These are phyloP conservation scores for Monomorium pharaonis DNA, from an alignment of 1,140 invertebrate genomes.

Conservation along the genomic window DNA sequence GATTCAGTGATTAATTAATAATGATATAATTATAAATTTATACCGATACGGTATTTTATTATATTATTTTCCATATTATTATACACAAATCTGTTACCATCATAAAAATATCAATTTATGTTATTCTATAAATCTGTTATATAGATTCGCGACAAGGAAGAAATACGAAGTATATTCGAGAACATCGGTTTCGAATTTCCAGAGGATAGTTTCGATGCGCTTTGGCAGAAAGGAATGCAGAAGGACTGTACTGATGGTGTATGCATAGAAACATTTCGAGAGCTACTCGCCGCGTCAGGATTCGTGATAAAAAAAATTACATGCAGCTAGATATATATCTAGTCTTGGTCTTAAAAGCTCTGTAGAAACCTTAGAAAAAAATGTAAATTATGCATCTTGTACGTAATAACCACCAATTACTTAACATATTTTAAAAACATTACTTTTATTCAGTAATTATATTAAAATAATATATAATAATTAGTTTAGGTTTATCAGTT, in stretches of 20 bases:
- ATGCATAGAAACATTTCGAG: constrained; percentile 54
- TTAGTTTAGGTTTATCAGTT: not conserved
- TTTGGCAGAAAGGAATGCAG: constrained; percentile 52
- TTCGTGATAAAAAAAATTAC: not conserved
- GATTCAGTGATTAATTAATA: not conserved
- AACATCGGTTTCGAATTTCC: constrained; percentile 47
- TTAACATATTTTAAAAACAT: too few species aligned
- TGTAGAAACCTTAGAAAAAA: not conserved
- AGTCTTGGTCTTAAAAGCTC: not conserved
- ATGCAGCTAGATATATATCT: constrained; percentile 31
- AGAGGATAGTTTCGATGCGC: constrained; percentile 40
- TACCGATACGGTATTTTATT: too few species aligned
- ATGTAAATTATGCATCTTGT: not conserved
- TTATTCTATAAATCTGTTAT: not conserved
- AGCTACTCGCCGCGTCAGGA: constrained; percentile 17
- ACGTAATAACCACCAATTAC: not conserved
- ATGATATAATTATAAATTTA: too few species aligned
- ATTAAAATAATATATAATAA: not conserved
- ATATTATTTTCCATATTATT: too few species aligned
- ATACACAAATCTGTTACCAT: too few species aligned
- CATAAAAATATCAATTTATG: not conserved
- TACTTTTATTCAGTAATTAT: not conserved
- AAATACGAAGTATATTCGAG: constrained; percentile 58
- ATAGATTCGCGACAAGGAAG: constrained; percentile 46
- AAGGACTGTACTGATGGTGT: not conserved